A percentile compares a stretch with the other conserved stretches of the same genome.
These are phyloP conservation scores for Polydrusus pterygomalis DNA, from an alignment of 2,888 invertebrate genomes.

Conservation along the genomic window DNA sequence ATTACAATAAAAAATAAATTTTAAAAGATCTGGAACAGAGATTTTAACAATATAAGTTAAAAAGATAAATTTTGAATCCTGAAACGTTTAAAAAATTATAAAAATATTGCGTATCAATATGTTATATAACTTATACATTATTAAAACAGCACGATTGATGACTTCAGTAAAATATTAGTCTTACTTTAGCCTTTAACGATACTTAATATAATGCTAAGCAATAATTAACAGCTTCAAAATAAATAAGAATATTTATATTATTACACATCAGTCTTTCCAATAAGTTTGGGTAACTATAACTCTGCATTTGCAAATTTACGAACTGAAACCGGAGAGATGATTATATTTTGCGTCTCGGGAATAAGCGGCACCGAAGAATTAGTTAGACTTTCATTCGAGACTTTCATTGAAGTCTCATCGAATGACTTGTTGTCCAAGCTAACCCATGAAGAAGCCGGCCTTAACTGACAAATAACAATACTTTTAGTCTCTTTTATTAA, in stretches of 20 bases:
- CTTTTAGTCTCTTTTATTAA: conserved; percentile 56
- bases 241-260: conserved; percentile 49
- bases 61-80: conserved; percentile 40
- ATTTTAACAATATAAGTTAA: conserved; percentile 43
- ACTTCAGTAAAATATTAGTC: conserved; percentile 32
- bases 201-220: conserved; percentile 42
- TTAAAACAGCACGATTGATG: conserved; percentile 47
- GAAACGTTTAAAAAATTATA: conserved; percentile 51
- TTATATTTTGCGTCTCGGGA: conserved; percentile 47
- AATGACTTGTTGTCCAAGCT: conserved; percentile 53
- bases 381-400: conserved; percentile 68
- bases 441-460: conserved; percentile 48
- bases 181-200: conserved; percentile 37
- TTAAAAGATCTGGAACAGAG: conserved; percentile 38
- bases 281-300: conserved; percentile 60
- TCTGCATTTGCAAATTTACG: conserved; percentile 61
- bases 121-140: conserved; percentile 52
- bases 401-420: conserved; percentile 67
- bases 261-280: conserved; percentile 52
- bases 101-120: conserved; percentile 55
- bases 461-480: conserved; percentile 54
- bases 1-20: conserved; percentile 45
- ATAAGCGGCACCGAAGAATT: conserved; percentile 61
- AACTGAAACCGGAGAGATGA: conserved; percentile 52
- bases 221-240: conserved; percentile 44